Base-by-base conservation (phyloP, 2,113 vertebrate genomes). In the Nipponia nippon region DNA sequence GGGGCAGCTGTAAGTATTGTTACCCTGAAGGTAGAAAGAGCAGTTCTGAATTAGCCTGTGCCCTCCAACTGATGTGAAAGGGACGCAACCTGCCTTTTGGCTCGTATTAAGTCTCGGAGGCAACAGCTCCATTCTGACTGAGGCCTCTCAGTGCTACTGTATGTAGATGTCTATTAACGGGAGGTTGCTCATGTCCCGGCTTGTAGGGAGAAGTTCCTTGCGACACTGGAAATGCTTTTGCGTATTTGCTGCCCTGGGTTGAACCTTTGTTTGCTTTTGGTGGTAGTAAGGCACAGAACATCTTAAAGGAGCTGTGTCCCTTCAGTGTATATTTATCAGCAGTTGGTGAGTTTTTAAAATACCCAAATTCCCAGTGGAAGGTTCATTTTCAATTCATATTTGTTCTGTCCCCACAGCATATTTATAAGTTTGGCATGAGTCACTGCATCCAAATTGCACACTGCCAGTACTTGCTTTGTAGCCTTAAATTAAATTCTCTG, bases 401-500 rank as follows among this genome's bases (percentile, higher is more conserved):
- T 96, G 50, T 85, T 94, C 66, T 76, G n/a, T 91, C 95, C 71
- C 63, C 82, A 70, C 29, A n/a, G 76, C 47, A 16, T 93, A 90
- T 96, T 96, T 96, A 34, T 94, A 95, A 79, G 30, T 79, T 42
- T 87, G 91, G 62, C 66, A 30, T 40, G 46, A 93, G 67, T 78
- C 1, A 5, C 42, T 73, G 38, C 53, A 77, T 65, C 73, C 62
- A 86, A 62, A 87, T 36, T 83, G 44, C 27, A 49, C 30, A 0
- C 53, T 87, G 63, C 25, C 42, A 67, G 46, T 77, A 14, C 46
- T 75, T 91, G n/a, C 47, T 84, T 67, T 66, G 19, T 40, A 92
- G 65, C 87, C 56, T 49, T 83, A 77, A 90, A 91, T 76, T 46
- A 79, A 69, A 63, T 72, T 95, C 52, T 71, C 61, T 76, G 52